phyloP scores from a whole-genome alignment of 1,140 invertebrate genomes.

The Solenopsis invicta region DNA sequence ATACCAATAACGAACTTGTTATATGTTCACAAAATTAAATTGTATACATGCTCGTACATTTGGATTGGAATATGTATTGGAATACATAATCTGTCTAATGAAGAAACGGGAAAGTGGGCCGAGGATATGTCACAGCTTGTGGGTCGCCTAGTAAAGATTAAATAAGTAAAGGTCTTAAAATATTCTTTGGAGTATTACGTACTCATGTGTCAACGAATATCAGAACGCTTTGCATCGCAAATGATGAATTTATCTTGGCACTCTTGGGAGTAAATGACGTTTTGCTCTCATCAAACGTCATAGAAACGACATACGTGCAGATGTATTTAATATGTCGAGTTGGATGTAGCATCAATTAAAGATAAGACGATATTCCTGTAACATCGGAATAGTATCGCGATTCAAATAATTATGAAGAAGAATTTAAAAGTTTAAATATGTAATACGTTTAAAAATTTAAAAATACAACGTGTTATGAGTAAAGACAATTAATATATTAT shows the following conservation, averaged over 20 bases:
- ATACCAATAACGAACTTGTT: neutral
- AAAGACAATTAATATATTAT: neutral
- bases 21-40: neutral
- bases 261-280: constrained; percentile 36
- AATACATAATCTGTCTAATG: constrained; percentile 16
- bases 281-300: constrained; percentile 20
- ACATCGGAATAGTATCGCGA: neutral
- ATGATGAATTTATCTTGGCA: constrained; percentile 58
- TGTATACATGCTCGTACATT: neutral
- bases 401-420: neutral
- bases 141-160: constrained; percentile 34
- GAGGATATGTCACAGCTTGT: constrained; percentile 52
- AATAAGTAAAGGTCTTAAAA: constrained; percentile 55
- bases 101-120: constrained; percentile 36
- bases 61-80: constrained; percentile 15
- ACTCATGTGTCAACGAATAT: constrained; percentile 50
- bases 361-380: neutral
- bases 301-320: neutral
- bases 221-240: neutral
- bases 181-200: constrained; percentile 45
- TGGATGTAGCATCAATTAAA: constrained; percentile 38
- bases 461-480: neutral
- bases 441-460: constrained; percentile 10
- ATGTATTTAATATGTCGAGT: constrained; percentile 8
- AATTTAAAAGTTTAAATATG: neutral